phyloP scores from a whole-genome alignment of 2,113 vertebrate species.

The Peucedramus taeniatus region DNA sequence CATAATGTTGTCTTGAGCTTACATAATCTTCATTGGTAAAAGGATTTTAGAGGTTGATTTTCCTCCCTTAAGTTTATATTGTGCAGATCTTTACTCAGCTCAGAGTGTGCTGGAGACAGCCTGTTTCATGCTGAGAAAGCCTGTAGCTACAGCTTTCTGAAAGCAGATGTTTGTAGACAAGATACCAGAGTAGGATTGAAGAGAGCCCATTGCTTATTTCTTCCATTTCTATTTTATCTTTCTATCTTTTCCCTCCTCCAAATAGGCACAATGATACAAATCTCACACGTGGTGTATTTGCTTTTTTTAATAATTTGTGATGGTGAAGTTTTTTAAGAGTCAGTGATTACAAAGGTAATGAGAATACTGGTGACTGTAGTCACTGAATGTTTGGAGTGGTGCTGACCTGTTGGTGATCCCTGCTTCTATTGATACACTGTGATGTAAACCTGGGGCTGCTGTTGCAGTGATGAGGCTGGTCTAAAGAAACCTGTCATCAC shows the following conservation, averaged over 20 bases:
- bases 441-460: not conserved
- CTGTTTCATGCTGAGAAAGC: not conserved
- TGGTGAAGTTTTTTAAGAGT: not conserved
- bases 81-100: not conserved
- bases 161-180: not conserved
- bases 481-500: not conserved
- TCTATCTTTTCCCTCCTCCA: not conserved
- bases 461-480: not conserved
- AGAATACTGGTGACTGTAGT: not conserved
- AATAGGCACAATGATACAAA: not conserved
- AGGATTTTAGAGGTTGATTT: not conserved
- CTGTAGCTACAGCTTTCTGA: not conserved
- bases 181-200: not conserved
- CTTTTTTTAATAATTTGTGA: not conserved
- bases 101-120: not conserved
- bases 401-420: not conserved
- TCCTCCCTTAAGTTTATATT: not conserved
- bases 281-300: fast-evolving
- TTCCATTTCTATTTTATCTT: not conserved
- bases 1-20: not conserved
- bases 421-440: not conserved
- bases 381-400: not conserved
- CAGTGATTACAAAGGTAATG: not conserved
- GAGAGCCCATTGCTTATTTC: not conserved
- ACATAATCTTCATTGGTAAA: not conserved